Conservation (phyloP, 2,113 vertebrate species). For the Xenus cinereus region DNA sequence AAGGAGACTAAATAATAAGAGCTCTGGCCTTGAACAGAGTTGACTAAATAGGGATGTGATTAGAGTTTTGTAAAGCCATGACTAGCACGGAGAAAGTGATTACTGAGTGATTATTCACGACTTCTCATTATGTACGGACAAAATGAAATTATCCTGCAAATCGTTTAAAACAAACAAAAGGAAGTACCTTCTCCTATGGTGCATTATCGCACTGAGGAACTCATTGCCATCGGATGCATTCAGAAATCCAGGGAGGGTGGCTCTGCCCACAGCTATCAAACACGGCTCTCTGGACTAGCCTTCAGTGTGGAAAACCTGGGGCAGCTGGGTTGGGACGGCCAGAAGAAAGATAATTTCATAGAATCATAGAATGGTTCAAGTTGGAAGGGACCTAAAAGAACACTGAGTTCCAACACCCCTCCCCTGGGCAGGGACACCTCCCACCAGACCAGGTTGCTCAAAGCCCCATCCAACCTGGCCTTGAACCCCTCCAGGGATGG, state of each 20-base stretch:
- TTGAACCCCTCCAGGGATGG: too few species aligned
- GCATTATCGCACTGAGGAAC: neutral
- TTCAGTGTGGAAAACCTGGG: neutral
- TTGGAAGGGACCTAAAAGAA: too few species aligned
- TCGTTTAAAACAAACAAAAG: conserved; percentile 3
- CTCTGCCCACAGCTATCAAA: neutral
- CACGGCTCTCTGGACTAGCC: neutral
- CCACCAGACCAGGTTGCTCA: too few species aligned
- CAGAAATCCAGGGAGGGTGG: neutral
- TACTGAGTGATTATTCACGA: conserved; percentile 1
- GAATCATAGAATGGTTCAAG: too few species aligned
- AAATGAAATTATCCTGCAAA: conserved; percentile 19
- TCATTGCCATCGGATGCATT: rapidly evolving
- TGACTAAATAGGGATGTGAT: neutral
- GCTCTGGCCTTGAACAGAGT: neutral
- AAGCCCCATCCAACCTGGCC: too few species aligned
- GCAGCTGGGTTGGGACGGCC: neutral
- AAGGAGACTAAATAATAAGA: neutral
- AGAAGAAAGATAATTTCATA: neutral
- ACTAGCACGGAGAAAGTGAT: neutral
- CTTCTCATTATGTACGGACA: neutral
- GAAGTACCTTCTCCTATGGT: neutral
- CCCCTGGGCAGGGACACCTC: too few species aligned
- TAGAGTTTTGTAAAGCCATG: neutral
- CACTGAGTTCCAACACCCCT: too few species aligned